Evolutionary conservation across 2,888 invertebrate genomes (phyloP).

Genomic region (Limnephilus auricula): DNA sequence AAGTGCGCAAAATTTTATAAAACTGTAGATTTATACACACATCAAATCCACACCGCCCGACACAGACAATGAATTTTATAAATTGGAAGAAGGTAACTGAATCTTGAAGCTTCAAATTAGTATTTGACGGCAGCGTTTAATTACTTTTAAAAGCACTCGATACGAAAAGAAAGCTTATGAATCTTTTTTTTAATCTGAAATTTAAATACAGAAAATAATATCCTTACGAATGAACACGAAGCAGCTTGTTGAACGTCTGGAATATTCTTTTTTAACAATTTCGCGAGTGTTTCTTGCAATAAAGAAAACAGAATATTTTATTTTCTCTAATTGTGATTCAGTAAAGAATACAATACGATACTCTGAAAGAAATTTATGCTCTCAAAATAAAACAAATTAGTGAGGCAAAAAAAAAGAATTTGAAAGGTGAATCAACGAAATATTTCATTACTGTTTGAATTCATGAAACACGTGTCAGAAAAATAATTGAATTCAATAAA

Average conservation of each 20-base stretch:
- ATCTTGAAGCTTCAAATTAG: background rate
- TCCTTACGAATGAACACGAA: background rate
- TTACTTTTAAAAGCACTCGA: background rate
- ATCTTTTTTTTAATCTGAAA: background rate
- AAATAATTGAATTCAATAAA: background rate
- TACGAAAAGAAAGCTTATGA: background rate
- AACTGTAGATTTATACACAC: too few species aligned
- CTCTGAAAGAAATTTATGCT: background rate
- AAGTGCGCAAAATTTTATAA: too few species aligned
- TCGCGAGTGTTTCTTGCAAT: background rate
- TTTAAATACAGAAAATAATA: background rate
- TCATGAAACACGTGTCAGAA: background rate
- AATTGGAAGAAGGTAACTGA: background rate
- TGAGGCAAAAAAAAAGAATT: background rate
- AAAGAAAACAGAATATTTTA: background rate
- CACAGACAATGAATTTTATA: too few species aligned
- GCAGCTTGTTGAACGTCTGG: background rate
- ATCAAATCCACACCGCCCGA: too few species aligned
- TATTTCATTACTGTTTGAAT: background rate
- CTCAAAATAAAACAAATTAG: background rate
- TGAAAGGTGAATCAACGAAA: background rate
- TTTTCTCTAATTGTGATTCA: background rate
- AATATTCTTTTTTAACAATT: background rate
- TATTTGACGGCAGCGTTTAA: background rate
- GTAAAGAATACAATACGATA: slow-evolving; percentile 2